Evolutionary conservation across 2,113 vertebrate genomes (phyloP).

Genomic region (Muscicapa adusta): DNA sequence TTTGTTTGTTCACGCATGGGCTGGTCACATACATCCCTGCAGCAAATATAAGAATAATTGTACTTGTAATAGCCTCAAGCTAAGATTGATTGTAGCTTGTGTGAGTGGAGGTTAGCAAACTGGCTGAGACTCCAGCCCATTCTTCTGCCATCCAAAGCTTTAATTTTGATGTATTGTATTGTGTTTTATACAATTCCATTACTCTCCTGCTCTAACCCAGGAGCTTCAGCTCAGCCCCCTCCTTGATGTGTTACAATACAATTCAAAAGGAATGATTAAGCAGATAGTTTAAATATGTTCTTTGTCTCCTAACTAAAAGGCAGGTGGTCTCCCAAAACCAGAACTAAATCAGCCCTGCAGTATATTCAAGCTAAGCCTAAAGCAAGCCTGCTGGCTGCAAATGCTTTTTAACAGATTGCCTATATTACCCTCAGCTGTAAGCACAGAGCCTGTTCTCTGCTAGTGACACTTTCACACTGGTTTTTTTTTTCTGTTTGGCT

Average conservation of each 20-base stretch:
- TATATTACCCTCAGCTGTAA: neutral
- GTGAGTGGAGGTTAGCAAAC: neutral
- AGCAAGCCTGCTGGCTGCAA: neutral
- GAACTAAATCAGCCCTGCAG: neutral
- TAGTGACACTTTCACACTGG: neutral
- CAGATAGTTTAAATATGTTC: neutral
- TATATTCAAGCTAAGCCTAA: neutral
- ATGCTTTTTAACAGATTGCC: neutral
- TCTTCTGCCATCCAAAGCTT: neutral
- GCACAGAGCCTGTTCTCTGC: neutral
- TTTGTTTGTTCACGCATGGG: neutral
- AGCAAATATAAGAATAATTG: neutral
- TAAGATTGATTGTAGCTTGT: neutral
- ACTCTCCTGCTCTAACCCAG: neutral
- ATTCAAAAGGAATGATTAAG: neutral
- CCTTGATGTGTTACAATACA: neutral
- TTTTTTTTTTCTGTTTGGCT: neutral
- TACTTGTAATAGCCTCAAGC: neutral
- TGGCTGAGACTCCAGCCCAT: neutral
- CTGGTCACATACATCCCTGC: neutral
- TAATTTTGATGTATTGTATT: neutral
- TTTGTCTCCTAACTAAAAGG: neutral
- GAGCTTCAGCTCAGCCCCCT: neutral
- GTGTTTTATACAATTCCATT: neutral
- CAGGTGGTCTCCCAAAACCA: neutral